These are phyloP conservation scores for Papilio machaon DNA, from an alignment of 1,140 invertebrate species.

Conservation along the genomic window DNA sequence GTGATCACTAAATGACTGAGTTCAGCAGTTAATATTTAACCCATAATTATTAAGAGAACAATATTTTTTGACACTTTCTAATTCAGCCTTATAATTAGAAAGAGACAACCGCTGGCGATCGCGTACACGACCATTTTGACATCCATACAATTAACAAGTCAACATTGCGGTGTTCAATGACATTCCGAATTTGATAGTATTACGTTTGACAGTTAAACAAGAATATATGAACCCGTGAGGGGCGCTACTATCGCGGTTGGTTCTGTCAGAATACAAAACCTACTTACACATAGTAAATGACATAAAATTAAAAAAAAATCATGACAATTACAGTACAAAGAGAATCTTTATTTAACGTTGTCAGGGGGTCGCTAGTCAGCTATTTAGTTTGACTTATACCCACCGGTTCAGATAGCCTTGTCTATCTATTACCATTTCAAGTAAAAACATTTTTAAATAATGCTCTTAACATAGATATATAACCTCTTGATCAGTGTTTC, in stretches of 20 bases:
- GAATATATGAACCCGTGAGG: no score
- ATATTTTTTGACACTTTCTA: slow-evolving; percentile 76
- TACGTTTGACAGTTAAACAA: neutral
- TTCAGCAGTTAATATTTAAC: slow-evolving; percentile 46
- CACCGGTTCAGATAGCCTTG: no score
- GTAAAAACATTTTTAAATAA: neutral
- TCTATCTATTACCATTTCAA: neutral
- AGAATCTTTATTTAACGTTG: no score
- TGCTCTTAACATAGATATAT: neutral
- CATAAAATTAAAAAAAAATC: no score
- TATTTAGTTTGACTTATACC: no score
- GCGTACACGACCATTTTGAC: slow-evolving; percentile 49
- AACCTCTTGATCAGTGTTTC: no score
- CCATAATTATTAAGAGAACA: slow-evolving; percentile 39
- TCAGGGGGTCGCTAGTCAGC: no score
- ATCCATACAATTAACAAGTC: neutral
- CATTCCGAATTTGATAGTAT: slow-evolving; percentile 24
- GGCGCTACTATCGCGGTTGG: no score
- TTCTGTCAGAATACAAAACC: no score
- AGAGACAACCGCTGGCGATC: slow-evolving; percentile 67
- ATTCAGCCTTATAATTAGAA: slow-evolving; percentile 81
- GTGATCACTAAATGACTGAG: neutral
- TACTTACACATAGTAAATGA: no score
- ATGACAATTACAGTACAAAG: no score
- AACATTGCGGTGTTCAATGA: neutral